phyloP scores from a whole-genome alignment of 2,113 vertebrate genomes.

The Guaruba guarouba region DNA sequence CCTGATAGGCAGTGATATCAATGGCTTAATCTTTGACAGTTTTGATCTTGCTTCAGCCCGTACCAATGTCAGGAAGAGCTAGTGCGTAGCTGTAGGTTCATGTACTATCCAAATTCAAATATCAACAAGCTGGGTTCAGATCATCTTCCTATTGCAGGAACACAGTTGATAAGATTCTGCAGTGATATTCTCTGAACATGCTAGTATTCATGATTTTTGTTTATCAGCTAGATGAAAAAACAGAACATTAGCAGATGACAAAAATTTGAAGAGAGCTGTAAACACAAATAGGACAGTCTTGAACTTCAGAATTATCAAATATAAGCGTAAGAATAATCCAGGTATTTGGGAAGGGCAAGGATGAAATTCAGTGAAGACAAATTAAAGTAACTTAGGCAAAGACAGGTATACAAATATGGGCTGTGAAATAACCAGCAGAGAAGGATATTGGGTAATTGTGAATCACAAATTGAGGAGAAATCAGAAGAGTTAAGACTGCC shows the following conservation, averaged over 20 bases:
- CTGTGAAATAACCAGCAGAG: background rate
- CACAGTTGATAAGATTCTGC: background rate
- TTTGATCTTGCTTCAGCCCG: background rate
- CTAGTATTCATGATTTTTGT: background rate
- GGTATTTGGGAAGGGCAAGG: background rate
- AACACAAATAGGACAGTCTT: background rate
- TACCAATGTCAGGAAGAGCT: background rate
- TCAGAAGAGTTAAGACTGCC: background rate
- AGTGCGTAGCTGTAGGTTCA: background rate
- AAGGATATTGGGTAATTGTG: background rate
- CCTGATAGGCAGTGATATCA: background rate
- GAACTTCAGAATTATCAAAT: background rate
- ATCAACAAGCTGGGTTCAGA: background rate
- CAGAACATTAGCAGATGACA: background rate
- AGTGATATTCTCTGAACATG: background rate
- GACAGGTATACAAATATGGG: background rate
- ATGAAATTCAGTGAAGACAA: background rate
- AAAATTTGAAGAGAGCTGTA: background rate
- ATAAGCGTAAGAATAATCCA: background rate
- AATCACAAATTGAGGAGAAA: background rate
- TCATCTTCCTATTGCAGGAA: background rate
- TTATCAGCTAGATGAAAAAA: background rate
- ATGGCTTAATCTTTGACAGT: background rate
- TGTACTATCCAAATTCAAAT: background rate
- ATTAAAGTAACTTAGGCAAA: slow-evolving; percentile 3